These are phyloP conservation scores for Lutjanus erythropterus DNA, from an alignment of 2,113 vertebrate species.

Conservation along the genomic window DNA sequence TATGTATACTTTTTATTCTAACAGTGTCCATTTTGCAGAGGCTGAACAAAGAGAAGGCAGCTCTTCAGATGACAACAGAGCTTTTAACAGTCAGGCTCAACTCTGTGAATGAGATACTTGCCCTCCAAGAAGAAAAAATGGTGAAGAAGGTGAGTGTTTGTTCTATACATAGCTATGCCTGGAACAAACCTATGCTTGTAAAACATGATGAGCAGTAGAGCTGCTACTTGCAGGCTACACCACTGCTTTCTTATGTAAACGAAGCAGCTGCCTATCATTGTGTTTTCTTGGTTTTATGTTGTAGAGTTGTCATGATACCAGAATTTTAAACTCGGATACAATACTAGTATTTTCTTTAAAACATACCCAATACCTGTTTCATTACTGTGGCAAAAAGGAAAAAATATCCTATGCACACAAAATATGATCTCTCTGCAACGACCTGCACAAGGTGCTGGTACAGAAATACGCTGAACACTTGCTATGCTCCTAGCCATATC, in stretches of 20 bases:
- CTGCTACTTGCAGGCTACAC: neutral
- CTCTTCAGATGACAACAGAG: conserved; percentile 80
- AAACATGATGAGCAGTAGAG: neutral
- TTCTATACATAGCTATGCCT: neutral
- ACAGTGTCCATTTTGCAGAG: conserved; percentile 65
- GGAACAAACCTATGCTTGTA: neutral
- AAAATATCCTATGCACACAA: too few species aligned
- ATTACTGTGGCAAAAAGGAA: too few species aligned
- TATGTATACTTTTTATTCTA: neutral
- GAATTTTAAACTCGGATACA: too few species aligned
- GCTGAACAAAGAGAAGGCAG: conserved; percentile 82
- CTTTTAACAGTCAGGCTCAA: conserved; percentile 84
- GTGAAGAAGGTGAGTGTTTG: conserved; percentile 71
- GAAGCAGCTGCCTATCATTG: neutral
- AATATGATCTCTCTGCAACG: too few species aligned
- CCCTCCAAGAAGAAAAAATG: conserved; percentile 84
- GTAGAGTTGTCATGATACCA: neutral
- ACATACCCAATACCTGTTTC: too few species aligned
- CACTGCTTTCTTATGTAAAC: neutral
- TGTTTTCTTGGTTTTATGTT: neutral
- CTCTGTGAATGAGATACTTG: conserved; percentile 83
- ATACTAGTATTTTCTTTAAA: too few species aligned
- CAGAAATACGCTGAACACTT: too few species aligned
- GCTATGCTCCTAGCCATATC: too few species aligned
- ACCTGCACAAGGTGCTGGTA: too few species aligned